Conservation (phyloP, 2,797 vertebrate genomes). For the Sebastiscus albofasciatus region DNA sequence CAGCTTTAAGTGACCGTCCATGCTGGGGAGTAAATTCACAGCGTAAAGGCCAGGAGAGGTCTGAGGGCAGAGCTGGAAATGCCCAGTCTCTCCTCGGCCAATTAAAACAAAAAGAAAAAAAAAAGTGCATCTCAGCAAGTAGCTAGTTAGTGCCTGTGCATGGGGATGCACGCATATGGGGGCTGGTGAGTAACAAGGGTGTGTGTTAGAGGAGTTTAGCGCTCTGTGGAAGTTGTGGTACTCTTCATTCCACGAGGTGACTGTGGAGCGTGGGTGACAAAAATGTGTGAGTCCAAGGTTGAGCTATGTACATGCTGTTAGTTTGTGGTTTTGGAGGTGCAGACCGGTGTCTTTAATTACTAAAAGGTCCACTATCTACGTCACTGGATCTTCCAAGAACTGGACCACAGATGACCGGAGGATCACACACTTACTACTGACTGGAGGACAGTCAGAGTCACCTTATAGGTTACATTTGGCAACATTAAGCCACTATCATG, state of each 20-base stretch:
- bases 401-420: slow-evolving; percentile 9
- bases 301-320: slow-evolving; percentile 39
- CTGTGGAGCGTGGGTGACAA: slow-evolving; percentile 39
- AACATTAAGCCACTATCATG: slow-evolving; percentile 23
- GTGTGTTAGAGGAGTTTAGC: slow-evolving; percentile 2
- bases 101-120: background rate
- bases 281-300: slow-evolving; percentile 38
- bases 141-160: slow-evolving; percentile 33
- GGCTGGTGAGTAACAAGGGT: slow-evolving; percentile 46
- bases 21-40: background rate
- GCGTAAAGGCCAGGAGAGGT: background rate
- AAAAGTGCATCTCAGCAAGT: slow-evolving; percentile 58
- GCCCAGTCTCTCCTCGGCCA: slow-evolving; percentile 1
- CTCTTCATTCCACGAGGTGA: slow-evolving; percentile 59
- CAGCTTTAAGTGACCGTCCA: background rate
- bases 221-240: slow-evolving; percentile 44
- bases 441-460: slow-evolving; percentile 5
- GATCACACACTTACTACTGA: background rate
- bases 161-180: slow-evolving; percentile 11
- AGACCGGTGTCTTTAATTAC: slow-evolving; percentile 66
- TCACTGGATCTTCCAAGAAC: slow-evolving; percentile 71
- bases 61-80: slow-evolving; percentile 13
- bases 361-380: slow-evolving; percentile 39
- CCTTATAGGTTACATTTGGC: slow-evolving; percentile 41
- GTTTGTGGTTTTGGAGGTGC: slow-evolving; percentile 57